A percentile compares a stretch with the other conserved stretches of the same genome.
Evolutionary conservation across 2,113 vertebrate genomes (phyloP).

Genomic region (Pyrgilauda ruficollis): DNA sequence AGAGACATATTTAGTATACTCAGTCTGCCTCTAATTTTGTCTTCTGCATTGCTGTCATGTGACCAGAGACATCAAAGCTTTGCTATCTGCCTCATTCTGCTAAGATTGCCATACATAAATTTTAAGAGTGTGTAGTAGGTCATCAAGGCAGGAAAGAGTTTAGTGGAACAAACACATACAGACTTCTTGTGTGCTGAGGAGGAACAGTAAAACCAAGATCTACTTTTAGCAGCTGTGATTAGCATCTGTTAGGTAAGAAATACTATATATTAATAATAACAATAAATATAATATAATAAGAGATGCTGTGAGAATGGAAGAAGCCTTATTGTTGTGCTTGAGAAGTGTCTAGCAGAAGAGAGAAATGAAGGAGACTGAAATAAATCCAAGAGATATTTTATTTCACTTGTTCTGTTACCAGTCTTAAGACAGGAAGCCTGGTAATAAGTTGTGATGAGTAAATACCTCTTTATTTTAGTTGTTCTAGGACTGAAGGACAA

Average conservation of each 20-base stretch:
- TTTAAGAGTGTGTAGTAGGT: background rate
- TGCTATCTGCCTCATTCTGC: background rate
- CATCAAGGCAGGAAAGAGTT: background rate
- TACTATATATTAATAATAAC: too few species aligned
- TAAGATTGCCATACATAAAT: background rate
- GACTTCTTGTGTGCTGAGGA: background rate
- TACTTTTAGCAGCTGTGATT: background rate
- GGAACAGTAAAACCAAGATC: background rate
- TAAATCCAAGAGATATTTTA: background rate
- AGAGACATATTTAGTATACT: background rate
- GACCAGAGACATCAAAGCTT: background rate
- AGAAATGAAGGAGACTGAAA: background rate
- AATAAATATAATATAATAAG: too few species aligned
- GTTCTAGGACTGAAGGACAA: background rate
- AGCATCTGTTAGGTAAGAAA: background rate
- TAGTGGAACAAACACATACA: background rate
- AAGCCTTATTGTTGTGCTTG: background rate
- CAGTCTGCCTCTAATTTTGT: background rate
- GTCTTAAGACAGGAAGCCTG: background rate
- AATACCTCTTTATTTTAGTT: background rate
- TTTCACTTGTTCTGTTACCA: background rate
- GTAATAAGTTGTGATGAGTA: background rate
- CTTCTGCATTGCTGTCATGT: background rate
- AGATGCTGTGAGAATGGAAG: background rate
- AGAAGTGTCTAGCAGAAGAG: background rate